A percentile compares a stretch with the other conserved stretches of the same genome.
phyloP scores from a whole-genome alignment of 1,140 invertebrate genomes.

The Tribolium madens region DNA sequence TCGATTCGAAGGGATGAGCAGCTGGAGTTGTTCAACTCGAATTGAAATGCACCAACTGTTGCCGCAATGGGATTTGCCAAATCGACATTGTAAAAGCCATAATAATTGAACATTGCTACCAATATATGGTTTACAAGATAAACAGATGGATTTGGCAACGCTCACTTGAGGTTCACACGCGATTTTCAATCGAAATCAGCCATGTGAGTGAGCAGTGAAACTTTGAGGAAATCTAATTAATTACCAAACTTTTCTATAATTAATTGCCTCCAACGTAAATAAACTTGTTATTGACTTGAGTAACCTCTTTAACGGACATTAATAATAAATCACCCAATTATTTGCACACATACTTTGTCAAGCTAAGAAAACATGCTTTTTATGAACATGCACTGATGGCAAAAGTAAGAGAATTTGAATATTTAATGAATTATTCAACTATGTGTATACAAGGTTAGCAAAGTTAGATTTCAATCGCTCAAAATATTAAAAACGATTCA shows the following conservation, averaged over 20 bases:
- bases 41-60: background rate
- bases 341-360: too few species aligned
- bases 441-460: too few species aligned
- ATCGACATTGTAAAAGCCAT: background rate
- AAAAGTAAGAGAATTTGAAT: too few species aligned
- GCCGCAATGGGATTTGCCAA: background rate
- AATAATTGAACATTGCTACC: background rate
- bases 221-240: background rate
- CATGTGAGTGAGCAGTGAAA: background rate
- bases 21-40: background rate
- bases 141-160: background rate
- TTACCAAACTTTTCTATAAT: background rate
- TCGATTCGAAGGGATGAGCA: background rate
- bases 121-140: background rate
- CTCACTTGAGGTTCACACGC: background rate
- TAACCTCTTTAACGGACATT: background rate
- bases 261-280: background rate
- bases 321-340: background rate
- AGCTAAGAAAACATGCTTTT: too few species aligned
- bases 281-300: background rate
- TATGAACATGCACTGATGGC: too few species aligned
- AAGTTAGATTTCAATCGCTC: too few species aligned
- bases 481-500: too few species aligned
- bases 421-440: too few species aligned
- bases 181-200: background rate